Base-by-base conservation (phyloP, 1,140 invertebrate species). In the Neodiprion virginianus region DNA sequence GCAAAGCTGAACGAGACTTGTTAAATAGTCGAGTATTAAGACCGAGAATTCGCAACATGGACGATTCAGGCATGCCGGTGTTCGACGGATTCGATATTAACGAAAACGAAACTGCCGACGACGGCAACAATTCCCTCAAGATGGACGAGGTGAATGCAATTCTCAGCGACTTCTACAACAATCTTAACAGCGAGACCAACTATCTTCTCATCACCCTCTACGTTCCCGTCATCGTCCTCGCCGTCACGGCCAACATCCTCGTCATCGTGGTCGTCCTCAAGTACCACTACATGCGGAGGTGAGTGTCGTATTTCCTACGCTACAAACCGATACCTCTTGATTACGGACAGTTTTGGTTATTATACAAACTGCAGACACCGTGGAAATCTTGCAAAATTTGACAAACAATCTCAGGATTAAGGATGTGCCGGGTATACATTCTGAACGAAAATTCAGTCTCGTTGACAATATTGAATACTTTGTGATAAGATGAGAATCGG, bases 221-320 rank as follows among this genome's bases (percentile, higher is more conserved):
- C 78, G 85, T 92, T 11, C 89, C 89, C 1, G 89, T 93, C 23
- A 89, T 92, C 17, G 80, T 91, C 0, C 79, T 92, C 0, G 92
- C 92, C 1, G 85, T 93, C 14, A 86, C 89, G 1, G 91, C 92
- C 11, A 93, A 93, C 75, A 87, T 90, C 1, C 87, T 93, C 72
- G 90, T 93, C 61, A 93, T 93, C 76, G 88, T 91, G 69, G 91
- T 93, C 4, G 91, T 93, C 48, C 88, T 92, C 82, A 92, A 93
- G 77, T 93, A 92, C 81, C 90, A 92, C 74, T 92, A 92, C 77
- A 91, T 93, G 90, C 88, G 92, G 75, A 93, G 91, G 92, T 93
- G 82, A 89, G 90, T 89, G 74, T 48, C 48, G 48, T 65, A 40
- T 73, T 28, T 71, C 12, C 73, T 10, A 28, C 49, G 17, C 11